Evolutionary conservation across 2,888 invertebrate species (phyloP), one percentile per base, ranked within the genome.

Genomic region (Cryptus armator): DNA sequence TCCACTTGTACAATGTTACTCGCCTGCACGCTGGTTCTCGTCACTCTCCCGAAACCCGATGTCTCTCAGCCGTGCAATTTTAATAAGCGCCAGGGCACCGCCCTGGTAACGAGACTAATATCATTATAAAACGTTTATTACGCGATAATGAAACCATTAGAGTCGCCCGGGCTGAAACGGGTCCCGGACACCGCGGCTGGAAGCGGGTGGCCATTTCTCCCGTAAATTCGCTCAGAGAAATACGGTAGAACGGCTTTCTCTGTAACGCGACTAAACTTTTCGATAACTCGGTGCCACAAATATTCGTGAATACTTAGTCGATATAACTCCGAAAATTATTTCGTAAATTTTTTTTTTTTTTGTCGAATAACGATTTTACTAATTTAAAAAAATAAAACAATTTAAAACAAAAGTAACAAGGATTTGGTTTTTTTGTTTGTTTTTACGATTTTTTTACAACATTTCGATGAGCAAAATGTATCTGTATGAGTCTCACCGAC

Each of bases 121-220:
- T 90, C 89, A 89, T 90, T 90, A 89, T 88, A 84, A 85, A 78
- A 86, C 89, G 86, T 89, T 90, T 89, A 88, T 89, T 87, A 86
- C 71, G 81, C 81, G 83, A 86, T 89, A 90, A 90, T 90, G 90
- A 89, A 88, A 86, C 86, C 88, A 89, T 90, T 89, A 90, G 86
- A 86, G 86, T 79, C 86, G 86, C 86, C 82, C 82, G 62, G 48
- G 79, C 83, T 32, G 56, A 56, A 32, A 51, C 78, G 83, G 62
- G 51, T 48, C 67, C 14, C 59, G 46, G 46, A 53, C 68, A 12
- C 16, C 16, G 24, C 14, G 64, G 44, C 48, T 32, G 59, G 37
- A 37, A 77, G 37, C 76, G 32, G 76, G 48, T 75, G 80, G 44
- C 48, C 56, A 66, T 66, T 80, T 29, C 29, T 66, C 53, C 16